Evolutionary conservation across 2,888 invertebrate species (phyloP), one percentile per base, ranked within the genome.

Genomic region (Melanostoma mellinum): DNA sequence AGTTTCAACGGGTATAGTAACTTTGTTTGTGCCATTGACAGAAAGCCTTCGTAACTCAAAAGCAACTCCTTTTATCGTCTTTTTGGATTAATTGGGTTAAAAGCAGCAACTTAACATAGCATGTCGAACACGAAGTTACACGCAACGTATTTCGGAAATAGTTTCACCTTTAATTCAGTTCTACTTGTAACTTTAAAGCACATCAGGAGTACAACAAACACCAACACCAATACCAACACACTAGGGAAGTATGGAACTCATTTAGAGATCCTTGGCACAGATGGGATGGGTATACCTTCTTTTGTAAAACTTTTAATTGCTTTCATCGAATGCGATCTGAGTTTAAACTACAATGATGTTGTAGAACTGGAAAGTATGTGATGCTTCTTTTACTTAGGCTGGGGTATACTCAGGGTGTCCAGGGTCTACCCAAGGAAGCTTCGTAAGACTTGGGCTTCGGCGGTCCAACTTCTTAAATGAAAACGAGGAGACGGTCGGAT

Each of bases 221-320:
- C 20, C 20, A 20, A 20, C 20, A 20, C 20, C 20, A 20, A 20
- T 1, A 20, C 20, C 20, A 20, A 20, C 33, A 60, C 33, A 4
- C 35, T 32, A 60, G 44, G 60, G 42, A 46, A 44, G 46, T 46
- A 2, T 46, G 3, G 4, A 5, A 61, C 33, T 46, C 9, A 35
- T 35, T 35, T 35, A 20, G 4, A 44, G 9, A 9, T 46, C 44
- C 38, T 38, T 61, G 48, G 61, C 35, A 36, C 20, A 61, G 6
- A 30, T 48, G 46, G 33, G 2, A 33, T 32, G 44, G 20, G 46
- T 3, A 0, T 6, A 58, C 38, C 1, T 33, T 40, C 10, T 38
- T 9, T 63, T 50, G 35, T 36, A 9, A 63, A 68, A 73, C 72
- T 82, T 82, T 77, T 77, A 77, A 77, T 82, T 81, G 61, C 72